These are phyloP conservation scores for Tangara arthus DNA, from an alignment of 2,797 vertebrate species.

Conservation along the genomic window DNA sequence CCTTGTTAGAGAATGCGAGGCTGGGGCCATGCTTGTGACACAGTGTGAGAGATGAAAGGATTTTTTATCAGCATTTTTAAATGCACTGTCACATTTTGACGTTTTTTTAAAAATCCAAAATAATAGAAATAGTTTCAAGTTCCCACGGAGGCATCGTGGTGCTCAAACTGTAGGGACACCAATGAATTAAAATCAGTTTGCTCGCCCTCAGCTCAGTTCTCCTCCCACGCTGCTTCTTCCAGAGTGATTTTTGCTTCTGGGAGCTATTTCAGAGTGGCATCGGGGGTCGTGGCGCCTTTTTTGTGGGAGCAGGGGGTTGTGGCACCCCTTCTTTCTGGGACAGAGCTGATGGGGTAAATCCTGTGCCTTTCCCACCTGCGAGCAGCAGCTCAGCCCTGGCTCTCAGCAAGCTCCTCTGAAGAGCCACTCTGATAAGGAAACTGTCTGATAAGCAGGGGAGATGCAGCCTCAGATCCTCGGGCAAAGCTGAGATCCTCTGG, in stretches of 20 bases:
- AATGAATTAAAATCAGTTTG: not conserved
- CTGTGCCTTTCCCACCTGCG: no score
- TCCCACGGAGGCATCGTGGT: not conserved
- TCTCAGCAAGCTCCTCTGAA: not conserved
- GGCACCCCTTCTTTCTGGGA: rapidly evolving
- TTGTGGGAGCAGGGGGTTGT: not conserved
- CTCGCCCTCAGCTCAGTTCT: rapidly evolving
- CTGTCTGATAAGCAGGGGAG: not conserved
- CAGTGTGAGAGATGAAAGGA: not conserved
- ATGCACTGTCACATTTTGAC: not conserved
- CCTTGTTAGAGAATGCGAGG: not conserved
- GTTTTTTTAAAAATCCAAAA: not conserved
- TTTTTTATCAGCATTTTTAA: not conserved
- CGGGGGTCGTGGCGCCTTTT: rapidly evolving
- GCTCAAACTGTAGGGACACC: not conserved
- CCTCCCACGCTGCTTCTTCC: not conserved
- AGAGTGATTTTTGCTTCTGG: not conserved
- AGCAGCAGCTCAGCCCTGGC: not conserved
- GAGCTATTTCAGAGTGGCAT: not conserved
- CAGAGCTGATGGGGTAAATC: not conserved
- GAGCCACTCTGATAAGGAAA: not conserved
- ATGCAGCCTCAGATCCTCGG: not conserved
- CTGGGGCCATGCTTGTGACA: not conserved
- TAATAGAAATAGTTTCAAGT: not conserved
- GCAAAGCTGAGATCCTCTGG: not conserved